Evolutionary conservation across 2,797 vertebrate genomes (phyloP).

Genomic region (Arrhamphus sclerolepis): DNA sequence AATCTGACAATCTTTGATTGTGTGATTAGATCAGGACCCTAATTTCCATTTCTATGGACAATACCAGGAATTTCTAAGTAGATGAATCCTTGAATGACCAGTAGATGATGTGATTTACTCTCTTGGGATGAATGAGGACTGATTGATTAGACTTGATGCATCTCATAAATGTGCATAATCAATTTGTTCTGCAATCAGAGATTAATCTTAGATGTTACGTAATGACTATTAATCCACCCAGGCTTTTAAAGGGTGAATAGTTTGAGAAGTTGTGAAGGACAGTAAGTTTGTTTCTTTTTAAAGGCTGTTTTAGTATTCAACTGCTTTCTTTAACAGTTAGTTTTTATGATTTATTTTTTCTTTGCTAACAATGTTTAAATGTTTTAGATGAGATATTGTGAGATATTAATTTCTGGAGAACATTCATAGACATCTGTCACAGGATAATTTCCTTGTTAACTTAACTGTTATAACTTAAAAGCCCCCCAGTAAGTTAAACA

Average conservation of each 20-base stretch:
- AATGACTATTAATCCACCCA: slow-evolving; percentile 16
- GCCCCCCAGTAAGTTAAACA: slow-evolving; percentile 9
- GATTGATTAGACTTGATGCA: slow-evolving; percentile 37
- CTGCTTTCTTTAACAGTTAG: slow-evolving; percentile 4
- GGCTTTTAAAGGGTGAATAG: slow-evolving; percentile 3
- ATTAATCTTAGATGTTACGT: slow-evolving; percentile 29
- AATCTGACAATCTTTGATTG: slow-evolving; percentile 15
- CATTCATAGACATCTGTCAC: slow-evolving; percentile 14
- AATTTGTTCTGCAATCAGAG: slow-evolving; percentile 36
- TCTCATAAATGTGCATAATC: slow-evolving; percentile 34
- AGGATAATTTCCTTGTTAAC: slow-evolving; percentile 16
- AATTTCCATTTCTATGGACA: slow-evolving; percentile 41
- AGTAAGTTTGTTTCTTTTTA: no score
- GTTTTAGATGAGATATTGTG: slow-evolving; percentile 5
- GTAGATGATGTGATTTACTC: slow-evolving; percentile 41
- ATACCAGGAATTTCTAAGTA: slow-evolving; percentile 50
- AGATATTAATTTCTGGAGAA: no score
- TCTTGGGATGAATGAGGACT: slow-evolving; percentile 36
- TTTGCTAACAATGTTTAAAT: slow-evolving; percentile 14
- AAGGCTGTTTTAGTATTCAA: background rate
- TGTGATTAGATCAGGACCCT: slow-evolving; percentile 47
- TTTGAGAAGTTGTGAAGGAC: no score
- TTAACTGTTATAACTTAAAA: background rate
- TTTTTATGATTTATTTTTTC: background rate
- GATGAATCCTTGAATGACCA: slow-evolving; percentile 28